Evolutionary conservation across 2,113 vertebrate species (phyloP), one percentile per base, ranked within the genome.

Genomic region (Varanus komodoensis): DNA sequence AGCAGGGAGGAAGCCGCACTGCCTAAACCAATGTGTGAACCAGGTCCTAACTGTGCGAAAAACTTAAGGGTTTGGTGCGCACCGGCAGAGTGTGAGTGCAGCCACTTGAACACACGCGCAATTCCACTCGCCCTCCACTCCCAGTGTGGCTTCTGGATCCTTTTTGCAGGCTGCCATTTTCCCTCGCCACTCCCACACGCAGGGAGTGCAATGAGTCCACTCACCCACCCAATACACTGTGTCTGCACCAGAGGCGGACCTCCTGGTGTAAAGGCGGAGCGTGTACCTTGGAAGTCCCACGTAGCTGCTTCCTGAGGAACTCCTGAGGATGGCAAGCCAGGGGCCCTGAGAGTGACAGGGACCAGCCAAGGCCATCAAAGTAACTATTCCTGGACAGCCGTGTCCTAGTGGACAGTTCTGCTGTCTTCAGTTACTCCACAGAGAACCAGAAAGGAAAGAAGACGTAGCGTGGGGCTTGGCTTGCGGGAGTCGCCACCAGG

Each of bases 241-340:
- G n/a, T 44, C 15, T 21, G 11, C 44, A 54, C 3, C 12, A 2
- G 8, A 27, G 44, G 61, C 1, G 17, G 61, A 29, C 27, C 68
- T 69, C 3, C 23, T 9, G 11, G 29, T 6, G 6, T 27, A 27
- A 29, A 2, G 68, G 68, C 29, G 25, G 23, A 5, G 38, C 44
- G 25, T 50, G 78, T 50, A 29, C 3, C 52, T 77, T 54, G 44
- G 52, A 29, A 8, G 3, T 11, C 34, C 23, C 69, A 34, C 23
- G 27, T 27, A 34, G 6, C 6, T 78, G 29, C 4, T 64, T 44
- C 54, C 1, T 64, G 11, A 74, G 17, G 2, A 57, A 50, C 50
- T 57, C 32, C 80, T 21, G 25, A 7, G 0, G 0, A 2, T 67
- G 32, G 69, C 0, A 87, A 68, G 38, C 1, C 34, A 3, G 38